These are phyloP conservation scores for Drosophila tripunctata DNA, from an alignment of 2,888 invertebrate species.

Conservation along the genomic window DNA sequence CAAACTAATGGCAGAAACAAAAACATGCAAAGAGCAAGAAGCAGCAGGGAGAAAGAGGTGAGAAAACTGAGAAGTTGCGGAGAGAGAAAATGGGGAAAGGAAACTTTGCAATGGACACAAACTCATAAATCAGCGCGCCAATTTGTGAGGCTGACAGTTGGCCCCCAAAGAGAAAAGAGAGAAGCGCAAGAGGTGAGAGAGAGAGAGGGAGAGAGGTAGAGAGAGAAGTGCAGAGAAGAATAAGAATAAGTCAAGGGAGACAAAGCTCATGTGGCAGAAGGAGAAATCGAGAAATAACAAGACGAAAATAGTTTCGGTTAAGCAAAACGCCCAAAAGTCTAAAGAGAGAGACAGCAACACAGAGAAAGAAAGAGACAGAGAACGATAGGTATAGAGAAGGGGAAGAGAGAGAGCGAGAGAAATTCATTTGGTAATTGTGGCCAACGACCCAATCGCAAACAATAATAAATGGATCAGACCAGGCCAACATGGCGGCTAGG, in stretches of 20 bases:
- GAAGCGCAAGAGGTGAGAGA: conserved; percentile 11
- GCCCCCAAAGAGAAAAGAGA: conserved; percentile 30
- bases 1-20: conserved; percentile 53
- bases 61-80: too few species aligned
- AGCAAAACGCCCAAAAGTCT: conserved; percentile 31
- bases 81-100: background rate
- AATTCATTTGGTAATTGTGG: conserved; percentile 83
- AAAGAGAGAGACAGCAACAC: background rate
- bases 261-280: conserved; percentile 30
- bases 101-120: conserved; percentile 70
- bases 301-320: conserved; percentile 50
- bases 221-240: background rate
- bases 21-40: background rate
- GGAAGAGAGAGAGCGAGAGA: conserved; percentile 10
- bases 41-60: background rate
- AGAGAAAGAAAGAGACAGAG: background rate
- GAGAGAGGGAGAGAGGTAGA: conserved; percentile 2
- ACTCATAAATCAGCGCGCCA: conserved; percentile 78
- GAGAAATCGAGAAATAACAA: conserved; percentile 10
- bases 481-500: conserved; percentile 33
- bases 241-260: conserved; percentile 31
- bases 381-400: too few species aligned
- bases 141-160: conserved; percentile 71
- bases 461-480: conserved; percentile 58
- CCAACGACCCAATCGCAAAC: conserved; percentile 74